Evolutionary conservation across 2,113 vertebrate species (phyloP).

Genomic region (Dromas ardeola): DNA sequence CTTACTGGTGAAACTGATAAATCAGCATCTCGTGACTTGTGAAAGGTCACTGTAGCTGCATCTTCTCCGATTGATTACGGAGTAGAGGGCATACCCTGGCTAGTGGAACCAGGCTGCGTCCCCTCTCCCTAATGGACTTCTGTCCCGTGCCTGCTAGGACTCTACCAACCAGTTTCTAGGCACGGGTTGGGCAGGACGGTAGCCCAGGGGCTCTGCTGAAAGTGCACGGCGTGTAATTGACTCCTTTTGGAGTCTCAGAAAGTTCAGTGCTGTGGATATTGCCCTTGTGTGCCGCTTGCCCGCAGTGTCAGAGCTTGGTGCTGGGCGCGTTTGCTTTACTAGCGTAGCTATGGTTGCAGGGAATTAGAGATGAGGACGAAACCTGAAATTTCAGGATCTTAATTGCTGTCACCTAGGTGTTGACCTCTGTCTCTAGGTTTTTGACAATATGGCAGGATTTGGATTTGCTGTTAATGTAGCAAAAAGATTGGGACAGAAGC

Average conservation of each 20-base stretch:
- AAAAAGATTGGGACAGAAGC: not conserved
- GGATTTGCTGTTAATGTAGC: not conserved
- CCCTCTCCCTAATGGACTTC: not conserved
- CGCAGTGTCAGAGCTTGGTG: not conserved
- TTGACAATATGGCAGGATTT: not conserved
- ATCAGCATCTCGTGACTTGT: not conserved
- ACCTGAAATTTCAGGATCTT: not conserved
- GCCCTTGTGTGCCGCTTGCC: too few species aligned
- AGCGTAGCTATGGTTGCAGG: not conserved
- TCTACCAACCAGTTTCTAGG: not conserved
- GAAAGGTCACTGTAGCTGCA: not conserved
- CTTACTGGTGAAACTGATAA: not conserved
- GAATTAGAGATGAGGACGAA: not conserved
- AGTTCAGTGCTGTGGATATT: not conserved
- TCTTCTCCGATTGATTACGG: not conserved
- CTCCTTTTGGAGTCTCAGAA: not conserved
- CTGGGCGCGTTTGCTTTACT: not conserved
- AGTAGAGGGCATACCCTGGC: not conserved
- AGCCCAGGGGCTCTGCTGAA: not conserved
- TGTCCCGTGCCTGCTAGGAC: not conserved
- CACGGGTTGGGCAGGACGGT: not conserved
- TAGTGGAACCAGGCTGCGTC: not conserved
- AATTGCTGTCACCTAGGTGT: not conserved
- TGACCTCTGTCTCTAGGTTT: not conserved
- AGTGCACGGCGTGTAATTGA: fast-evolving